Conservation (phyloP, 1,140 invertebrate genomes). For the Propsilocerus akamusi region DNA sequence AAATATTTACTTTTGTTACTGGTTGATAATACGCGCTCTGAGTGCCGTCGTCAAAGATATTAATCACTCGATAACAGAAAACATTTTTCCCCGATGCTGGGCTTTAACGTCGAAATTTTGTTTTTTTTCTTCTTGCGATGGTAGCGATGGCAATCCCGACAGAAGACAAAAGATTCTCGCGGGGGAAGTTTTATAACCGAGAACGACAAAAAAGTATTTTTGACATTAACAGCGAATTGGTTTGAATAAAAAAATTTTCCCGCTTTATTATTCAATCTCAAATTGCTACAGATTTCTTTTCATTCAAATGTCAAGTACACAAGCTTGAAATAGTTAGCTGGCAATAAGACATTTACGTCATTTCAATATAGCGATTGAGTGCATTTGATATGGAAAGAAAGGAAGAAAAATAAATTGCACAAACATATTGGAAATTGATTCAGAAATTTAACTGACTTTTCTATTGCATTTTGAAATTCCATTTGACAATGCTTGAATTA, state of each 20-base stretch:
- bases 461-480: neutral
- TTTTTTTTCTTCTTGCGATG: too few relatives aligned
- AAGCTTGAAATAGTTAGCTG: neutral
- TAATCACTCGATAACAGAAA: neutral
- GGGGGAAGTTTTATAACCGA: too few relatives aligned
- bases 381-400: neutral
- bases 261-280: neutral
- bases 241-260: too few relatives aligned
- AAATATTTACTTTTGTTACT: neutral
- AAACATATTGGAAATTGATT: neutral
- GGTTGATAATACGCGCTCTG: neutral
- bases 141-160: too few relatives aligned
- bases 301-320: slow-evolving; percentile 1
- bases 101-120: too few relatives aligned
- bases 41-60: neutral
- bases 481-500: too few relatives aligned
- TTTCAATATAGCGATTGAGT: neutral
- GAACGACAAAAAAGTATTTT: too few relatives aligned
- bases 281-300: slow-evolving; percentile 2
- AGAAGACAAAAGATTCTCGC: too few relatives aligned
- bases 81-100: too few relatives aligned
- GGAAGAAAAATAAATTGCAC: neutral
- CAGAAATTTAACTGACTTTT: neutral
- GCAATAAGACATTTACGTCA: slow-evolving; percentile 1
- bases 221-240: too few relatives aligned